phyloP scores from a whole-genome alignment of 1,140 invertebrate genomes.

The Chymomyza costata region DNA sequence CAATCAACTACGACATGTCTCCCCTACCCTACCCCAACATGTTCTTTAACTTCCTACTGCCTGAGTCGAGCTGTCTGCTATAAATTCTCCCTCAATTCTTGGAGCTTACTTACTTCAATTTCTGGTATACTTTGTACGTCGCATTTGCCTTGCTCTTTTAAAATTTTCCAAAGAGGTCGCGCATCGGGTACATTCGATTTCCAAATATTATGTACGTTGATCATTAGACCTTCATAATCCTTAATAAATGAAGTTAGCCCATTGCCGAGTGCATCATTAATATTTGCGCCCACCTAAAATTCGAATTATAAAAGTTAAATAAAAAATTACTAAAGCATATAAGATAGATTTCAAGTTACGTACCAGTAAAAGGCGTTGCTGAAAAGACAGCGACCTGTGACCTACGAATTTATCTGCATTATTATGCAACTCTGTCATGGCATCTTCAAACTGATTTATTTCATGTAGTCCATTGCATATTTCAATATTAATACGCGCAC shows the following conservation, averaged over 20 bases:
- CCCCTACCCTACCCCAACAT: too few relatives aligned
- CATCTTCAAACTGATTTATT: conserved; percentile 60
- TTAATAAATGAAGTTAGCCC: conserved; percentile 50
- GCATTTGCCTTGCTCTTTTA: conserved; percentile 53
- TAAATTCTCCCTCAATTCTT: background rate
- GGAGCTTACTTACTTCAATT: conserved; percentile 10
- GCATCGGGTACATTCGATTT: conserved; percentile 31
- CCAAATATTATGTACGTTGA: too few relatives aligned
- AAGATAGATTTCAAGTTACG: background rate
- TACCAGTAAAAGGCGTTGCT: conserved; percentile 46
- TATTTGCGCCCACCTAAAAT: conserved; percentile 49
- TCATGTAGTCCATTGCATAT: conserved; percentile 65
- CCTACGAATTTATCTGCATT: conserved; percentile 50
- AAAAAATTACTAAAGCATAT: background rate
- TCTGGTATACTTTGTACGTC: conserved; percentile 63
- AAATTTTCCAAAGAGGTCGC: conserved; percentile 58
- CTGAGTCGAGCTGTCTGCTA: background rate
- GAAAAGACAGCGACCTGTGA: conserved; percentile 41
- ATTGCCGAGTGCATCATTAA: conserved; percentile 53
- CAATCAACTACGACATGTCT: too few relatives aligned
- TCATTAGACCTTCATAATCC: too few relatives aligned
- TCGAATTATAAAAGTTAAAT: background rate
- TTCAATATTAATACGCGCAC: conserved; percentile 45
- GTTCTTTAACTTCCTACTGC: too few relatives aligned
- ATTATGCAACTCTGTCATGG: conserved; percentile 48